phyloP scores from a whole-genome alignment of 2,113 vertebrate species.

The Callithrix jacchus region DNA sequence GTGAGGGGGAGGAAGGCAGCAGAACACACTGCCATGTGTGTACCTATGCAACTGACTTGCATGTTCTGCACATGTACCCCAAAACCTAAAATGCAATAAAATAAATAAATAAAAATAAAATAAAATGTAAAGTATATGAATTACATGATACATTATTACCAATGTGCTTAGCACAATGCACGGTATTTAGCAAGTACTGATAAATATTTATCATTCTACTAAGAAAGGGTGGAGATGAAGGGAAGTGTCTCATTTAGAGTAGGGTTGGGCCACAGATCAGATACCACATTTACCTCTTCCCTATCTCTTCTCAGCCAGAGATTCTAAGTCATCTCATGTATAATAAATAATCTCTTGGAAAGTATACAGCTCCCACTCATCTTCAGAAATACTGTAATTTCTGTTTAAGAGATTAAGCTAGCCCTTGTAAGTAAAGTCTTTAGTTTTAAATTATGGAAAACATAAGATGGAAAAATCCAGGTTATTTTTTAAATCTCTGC shows the following conservation, averaged over 20 bases:
- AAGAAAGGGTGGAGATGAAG: not conserved
- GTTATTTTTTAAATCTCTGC: not conserved
- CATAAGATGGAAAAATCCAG: not conserved
- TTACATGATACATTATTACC: not conserved
- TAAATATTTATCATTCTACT: not conserved
- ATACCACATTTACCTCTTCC: not conserved
- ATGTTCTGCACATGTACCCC: no score
- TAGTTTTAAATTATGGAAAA: not conserved
- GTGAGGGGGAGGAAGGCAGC: no score
- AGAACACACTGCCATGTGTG: no score
- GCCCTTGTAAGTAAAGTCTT: not conserved
- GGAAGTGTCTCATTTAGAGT: not conserved
- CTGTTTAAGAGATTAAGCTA: not conserved
- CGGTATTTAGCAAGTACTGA: not conserved
- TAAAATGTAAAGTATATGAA: not conserved
- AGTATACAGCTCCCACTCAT: not conserved
- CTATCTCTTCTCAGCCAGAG: not conserved
- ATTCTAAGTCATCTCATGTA: not conserved
- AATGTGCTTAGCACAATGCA: not conserved
- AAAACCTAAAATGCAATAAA: no score
- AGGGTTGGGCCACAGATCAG: not conserved
- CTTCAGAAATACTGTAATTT: not conserved
- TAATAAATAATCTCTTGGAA: not conserved
- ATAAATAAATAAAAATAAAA: no score
- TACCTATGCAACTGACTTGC: no score